These are phyloP conservation scores for Pollachius pollachius DNA, from an alignment of 2,113 vertebrate genomes.

Conservation along the genomic window DNA sequence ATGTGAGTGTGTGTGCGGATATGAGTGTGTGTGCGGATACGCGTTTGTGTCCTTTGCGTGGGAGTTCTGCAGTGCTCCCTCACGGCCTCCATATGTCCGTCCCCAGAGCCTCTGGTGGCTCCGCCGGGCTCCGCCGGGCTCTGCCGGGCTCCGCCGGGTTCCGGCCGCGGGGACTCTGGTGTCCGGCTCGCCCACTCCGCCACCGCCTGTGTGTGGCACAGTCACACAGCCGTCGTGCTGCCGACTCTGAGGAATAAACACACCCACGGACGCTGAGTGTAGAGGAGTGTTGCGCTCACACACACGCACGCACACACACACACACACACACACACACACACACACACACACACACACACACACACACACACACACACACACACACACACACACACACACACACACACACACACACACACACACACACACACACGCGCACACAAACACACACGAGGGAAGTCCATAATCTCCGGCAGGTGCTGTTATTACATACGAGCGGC, in stretches of 20 bases:
- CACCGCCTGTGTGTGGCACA: no score
- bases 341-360: slow-evolving; percentile 1
- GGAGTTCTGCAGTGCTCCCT: no score
- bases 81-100: neutral
- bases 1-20: slow-evolving; percentile 1
- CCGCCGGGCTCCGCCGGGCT: no score
- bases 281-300: no score
- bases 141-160: no score
- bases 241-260: no score
- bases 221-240: no score
- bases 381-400: no score
- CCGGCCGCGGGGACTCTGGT: no score
- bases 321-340: slow-evolving; percentile 15
- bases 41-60: neutral
- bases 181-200: no score
- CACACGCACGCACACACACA: neutral
- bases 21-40: neutral
- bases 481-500: slow-evolving; percentile 5
- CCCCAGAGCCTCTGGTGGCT: neutral
- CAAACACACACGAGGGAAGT: slow-evolving; percentile 9
- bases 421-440: slow-evolving; percentile 6
- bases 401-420: no score
- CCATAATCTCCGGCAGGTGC: slow-evolving; percentile 25
- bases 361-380: slow-evolving; percentile 2
- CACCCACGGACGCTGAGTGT: no score